These are phyloP conservation scores for Neofelis nebulosa DNA, from an alignment of 2,113 vertebrate genomes.

Conservation along the genomic window DNA sequence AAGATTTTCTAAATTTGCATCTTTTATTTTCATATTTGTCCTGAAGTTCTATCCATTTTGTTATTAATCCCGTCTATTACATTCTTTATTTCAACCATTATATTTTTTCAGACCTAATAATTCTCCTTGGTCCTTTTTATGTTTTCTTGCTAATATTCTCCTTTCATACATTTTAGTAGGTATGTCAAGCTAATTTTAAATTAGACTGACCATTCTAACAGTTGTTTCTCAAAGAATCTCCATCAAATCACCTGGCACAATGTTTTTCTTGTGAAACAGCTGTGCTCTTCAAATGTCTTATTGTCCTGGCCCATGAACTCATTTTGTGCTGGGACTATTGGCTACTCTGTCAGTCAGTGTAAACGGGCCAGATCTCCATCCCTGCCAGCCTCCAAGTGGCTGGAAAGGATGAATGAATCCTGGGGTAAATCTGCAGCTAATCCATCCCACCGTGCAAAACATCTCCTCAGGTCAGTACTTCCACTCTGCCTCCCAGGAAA, in stretches of 20 bases:
- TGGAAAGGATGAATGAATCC: not conserved
- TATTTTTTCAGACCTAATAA: not conserved
- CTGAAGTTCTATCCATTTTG: not conserved
- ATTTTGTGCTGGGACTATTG: not conserved
- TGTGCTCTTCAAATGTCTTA: not conserved
- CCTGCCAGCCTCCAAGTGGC: not conserved
- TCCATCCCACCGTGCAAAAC: not conserved
- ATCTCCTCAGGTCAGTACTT: not conserved
- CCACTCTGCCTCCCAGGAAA: not conserved
- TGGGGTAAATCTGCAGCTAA: not conserved
- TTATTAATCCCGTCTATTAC: not conserved
- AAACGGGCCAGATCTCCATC: not conserved
- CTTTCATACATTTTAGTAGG: not conserved
- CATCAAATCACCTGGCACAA: not conserved
- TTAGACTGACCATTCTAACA: not conserved
- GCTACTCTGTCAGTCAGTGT: not conserved
- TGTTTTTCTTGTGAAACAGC: not conserved
- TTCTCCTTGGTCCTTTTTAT: conserved; percentile 12
- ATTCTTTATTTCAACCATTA: not conserved
- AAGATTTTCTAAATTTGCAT: not conserved
- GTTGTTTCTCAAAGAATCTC: not conserved
- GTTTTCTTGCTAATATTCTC: not conserved
- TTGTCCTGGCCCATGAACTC: not conserved
- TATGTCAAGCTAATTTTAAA: not conserved
- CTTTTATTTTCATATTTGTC: not conserved